phyloP scores from a whole-genome alignment of 2,113 vertebrate species.

The Cryptomyrus ogoouensis region DNA sequence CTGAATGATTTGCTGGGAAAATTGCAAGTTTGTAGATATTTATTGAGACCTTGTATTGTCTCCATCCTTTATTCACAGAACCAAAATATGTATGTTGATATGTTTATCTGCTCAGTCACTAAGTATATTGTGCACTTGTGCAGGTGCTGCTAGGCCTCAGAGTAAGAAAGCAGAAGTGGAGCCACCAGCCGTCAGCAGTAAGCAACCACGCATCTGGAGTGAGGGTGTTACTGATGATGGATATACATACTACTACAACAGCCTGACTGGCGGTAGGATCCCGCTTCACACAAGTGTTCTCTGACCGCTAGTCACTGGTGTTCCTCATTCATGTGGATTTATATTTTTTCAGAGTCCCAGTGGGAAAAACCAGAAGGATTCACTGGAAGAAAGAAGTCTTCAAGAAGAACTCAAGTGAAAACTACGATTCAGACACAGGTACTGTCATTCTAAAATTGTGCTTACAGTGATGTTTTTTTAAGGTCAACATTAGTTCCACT shows the following conservation, averaged over 20 bases:
- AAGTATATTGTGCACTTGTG: neutral
- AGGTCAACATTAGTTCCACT: neutral
- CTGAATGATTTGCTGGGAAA: neutral
- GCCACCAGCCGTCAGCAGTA: neutral
- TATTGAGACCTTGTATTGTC: neutral
- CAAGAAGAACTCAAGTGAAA: conserved; percentile 5
- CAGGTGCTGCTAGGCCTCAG: neutral
- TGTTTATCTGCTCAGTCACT: neutral
- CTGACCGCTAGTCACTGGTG: neutral
- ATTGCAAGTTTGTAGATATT: neutral
- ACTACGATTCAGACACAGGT: conserved; percentile 42
- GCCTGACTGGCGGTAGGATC: conserved; percentile 74
- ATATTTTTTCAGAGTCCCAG: conserved; percentile 48
- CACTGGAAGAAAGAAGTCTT: conserved; percentile 20
- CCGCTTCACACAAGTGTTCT: neutral
- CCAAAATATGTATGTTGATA: neutral
- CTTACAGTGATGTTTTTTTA: neutral
- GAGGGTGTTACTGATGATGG: conserved; percentile 74
- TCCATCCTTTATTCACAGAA: neutral
- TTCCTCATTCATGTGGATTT: neutral
- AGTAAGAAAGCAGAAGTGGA: neutral
- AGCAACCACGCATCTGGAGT: conserved; percentile 59
- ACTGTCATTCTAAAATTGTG: neutral
- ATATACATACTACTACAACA: conserved; percentile 82
- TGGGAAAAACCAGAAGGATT: conserved; percentile 55